Evolutionary conservation across 2,888 invertebrate species (phyloP).

Genomic region (Trichogramma dendrolimi): DNA sequence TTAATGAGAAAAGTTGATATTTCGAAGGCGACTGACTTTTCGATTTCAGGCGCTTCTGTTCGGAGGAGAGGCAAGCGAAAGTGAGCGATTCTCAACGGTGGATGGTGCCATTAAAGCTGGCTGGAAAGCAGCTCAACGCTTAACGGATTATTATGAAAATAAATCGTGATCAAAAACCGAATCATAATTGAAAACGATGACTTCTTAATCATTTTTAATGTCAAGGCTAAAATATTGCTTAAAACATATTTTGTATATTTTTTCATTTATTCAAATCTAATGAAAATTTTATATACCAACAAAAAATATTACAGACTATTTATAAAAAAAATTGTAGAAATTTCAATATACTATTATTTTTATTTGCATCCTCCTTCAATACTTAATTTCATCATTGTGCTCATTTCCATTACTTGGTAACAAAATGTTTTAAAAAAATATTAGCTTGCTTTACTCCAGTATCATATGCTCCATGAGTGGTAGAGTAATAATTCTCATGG

Average conservation of each 20-base stretch:
- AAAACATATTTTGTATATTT: neutral
- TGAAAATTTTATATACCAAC: neutral
- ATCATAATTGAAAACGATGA: neutral
- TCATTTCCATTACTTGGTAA: neutral
- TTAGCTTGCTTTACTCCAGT: slow-evolving; percentile 58
- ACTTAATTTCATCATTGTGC: no score
- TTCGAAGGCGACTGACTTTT: neutral
- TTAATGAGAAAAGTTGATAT: neutral
- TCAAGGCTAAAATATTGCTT: no score
- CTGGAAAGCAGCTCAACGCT: slow-evolving; percentile 65
- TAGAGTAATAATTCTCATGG: slow-evolving; percentile 60
- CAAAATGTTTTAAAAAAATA: slow-evolving; percentile 44
- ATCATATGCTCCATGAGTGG: slow-evolving; percentile 65
- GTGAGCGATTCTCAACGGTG: slow-evolving; percentile 59
- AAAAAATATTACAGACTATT: no score
- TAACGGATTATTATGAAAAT: slow-evolving; percentile 38
- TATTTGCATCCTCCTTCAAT: no score
- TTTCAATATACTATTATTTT: no score
- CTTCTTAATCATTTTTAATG: no score
- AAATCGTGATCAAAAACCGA: slow-evolving; percentile 3
- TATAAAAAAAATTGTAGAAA: no score
- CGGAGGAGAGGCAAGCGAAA: slow-evolving; percentile 64
- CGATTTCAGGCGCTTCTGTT: slow-evolving; percentile 57
- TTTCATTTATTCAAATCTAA: neutral
- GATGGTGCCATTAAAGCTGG: slow-evolving; percentile 71